These are phyloP conservation scores for Eupithecia inturbata DNA, from an alignment of 2,888 invertebrate species.

Conservation along the genomic window DNA sequence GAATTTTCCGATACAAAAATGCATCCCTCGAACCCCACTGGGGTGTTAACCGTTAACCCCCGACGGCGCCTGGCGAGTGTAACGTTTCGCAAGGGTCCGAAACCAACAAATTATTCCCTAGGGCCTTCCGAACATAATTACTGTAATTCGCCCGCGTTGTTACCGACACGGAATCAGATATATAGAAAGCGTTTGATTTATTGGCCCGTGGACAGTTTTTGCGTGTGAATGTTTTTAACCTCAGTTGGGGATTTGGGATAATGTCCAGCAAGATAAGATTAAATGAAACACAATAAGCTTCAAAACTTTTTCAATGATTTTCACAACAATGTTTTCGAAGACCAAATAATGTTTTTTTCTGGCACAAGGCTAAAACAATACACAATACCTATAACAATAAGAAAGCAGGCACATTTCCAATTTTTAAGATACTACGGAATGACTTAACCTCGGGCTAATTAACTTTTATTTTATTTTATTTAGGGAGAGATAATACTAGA, in stretches of 20 bases:
- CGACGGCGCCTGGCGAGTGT: slow-evolving; percentile 49
- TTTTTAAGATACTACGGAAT: background rate
- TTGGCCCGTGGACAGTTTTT: slow-evolving; percentile 25
- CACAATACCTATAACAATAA: no score
- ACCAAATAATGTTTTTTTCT: background rate
- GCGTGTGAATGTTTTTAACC: background rate
- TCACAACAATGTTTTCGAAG: background rate
- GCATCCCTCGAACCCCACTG: slow-evolving; percentile 46
- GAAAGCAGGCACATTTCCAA: background rate
- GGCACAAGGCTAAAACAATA: background rate
- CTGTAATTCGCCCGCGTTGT: slow-evolving; percentile 73
- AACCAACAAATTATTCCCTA: slow-evolving; percentile 69
- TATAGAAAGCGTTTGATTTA: slow-evolving; percentile 37
- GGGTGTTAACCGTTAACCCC: slow-evolving; percentile 26
- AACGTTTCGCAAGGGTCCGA: slow-evolving; percentile 65
- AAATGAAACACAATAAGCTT: background rate
- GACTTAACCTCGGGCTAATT: background rate
- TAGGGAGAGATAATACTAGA: no score
- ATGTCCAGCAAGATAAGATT: background rate
- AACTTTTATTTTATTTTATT: no score
- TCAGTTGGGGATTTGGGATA: background rate
- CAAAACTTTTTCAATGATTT: background rate
- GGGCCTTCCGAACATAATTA: slow-evolving; percentile 70
- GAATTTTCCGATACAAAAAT: slow-evolving; percentile 51
- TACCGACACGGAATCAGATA: slow-evolving; percentile 54